These are phyloP conservation scores for Macquaria australasica DNA, from an alignment of 2,113 vertebrate genomes.

Conservation along the genomic window DNA sequence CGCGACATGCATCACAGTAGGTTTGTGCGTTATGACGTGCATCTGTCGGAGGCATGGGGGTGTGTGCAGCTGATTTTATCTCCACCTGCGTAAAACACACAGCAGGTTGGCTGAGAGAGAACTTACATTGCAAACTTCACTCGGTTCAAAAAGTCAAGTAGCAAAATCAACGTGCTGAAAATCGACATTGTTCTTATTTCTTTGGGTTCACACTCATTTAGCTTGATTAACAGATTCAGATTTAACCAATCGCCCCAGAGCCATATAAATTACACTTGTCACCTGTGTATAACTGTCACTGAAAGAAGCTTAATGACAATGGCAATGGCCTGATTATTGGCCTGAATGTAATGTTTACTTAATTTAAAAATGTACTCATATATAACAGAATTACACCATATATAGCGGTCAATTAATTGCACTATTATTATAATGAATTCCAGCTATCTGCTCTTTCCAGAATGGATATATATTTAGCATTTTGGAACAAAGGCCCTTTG, in stretches of 20 bases:
- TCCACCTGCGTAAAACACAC: conserved; percentile 25
- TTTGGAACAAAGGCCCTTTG: not conserved
- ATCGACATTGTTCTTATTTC: not conserved
- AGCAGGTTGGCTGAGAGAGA: not conserved
- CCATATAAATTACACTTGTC: not conserved
- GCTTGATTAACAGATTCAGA: not conserved
- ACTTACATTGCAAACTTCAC: not conserved
- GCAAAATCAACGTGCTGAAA: not conserved
- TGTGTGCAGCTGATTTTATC: conserved; percentile 25
- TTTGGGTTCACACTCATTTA: not conserved
- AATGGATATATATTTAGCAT: conserved; percentile 5
- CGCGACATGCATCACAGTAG: conserved; percentile 19
- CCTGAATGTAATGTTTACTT: not conserved
- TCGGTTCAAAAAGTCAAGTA: conserved; percentile 1
- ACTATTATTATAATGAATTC: not conserved
- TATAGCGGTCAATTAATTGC: not conserved
- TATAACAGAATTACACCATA: not conserved
- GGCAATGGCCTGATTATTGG: not conserved
- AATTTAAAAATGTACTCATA: not conserved
- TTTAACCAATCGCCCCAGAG: not conserved
- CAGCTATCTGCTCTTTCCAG: not conserved
- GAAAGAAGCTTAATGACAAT: not conserved
- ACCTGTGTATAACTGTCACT: not conserved
- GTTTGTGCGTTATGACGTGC: conserved; percentile 3
- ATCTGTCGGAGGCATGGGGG: not conserved